A percentile compares a stretch with the other conserved stretches of the same genome.
phyloP scores from a whole-genome alignment of 2,797 vertebrate species.

The Podargus strigoides region DNA sequence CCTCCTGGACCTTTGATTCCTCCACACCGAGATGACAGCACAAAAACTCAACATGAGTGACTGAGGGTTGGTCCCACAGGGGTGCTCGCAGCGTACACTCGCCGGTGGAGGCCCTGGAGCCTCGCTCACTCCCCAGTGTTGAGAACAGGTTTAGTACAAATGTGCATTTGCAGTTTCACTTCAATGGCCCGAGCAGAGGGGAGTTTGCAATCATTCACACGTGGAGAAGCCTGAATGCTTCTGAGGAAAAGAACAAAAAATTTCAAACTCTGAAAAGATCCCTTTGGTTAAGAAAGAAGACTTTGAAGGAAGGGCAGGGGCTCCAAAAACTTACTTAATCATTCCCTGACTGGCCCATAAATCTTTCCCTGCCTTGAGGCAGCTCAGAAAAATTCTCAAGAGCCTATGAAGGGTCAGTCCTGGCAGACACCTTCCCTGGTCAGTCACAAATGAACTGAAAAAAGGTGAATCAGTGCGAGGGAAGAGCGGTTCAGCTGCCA shows the following conservation, averaged over 20 bases:
- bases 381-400: neutral
- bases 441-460: neutral
- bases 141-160: neutral
- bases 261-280: neutral
- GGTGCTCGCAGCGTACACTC: no score
- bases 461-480: neutral
- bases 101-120: no score
- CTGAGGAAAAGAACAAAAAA: neutral
- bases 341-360: neutral
- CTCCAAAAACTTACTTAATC: neutral
- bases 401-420: neutral
- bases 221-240: neutral
- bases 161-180: neutral
- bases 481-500: neutral
- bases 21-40: neutral
- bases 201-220: neutral
- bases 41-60: neutral
- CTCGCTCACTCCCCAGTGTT: no score
- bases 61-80: rapidly evolving
- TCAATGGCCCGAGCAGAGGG: neutral
- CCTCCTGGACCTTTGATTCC: neutral
- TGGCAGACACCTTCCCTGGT: neutral
- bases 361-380: neutral
- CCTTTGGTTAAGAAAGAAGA: neutral
- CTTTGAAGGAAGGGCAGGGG: neutral